A percentile compares a stretch with the other conserved stretches of the same genome.
Evolutionary conservation across 2,888 invertebrate species (phyloP).

Genomic region (Lasioglossum oenotherae): DNA sequence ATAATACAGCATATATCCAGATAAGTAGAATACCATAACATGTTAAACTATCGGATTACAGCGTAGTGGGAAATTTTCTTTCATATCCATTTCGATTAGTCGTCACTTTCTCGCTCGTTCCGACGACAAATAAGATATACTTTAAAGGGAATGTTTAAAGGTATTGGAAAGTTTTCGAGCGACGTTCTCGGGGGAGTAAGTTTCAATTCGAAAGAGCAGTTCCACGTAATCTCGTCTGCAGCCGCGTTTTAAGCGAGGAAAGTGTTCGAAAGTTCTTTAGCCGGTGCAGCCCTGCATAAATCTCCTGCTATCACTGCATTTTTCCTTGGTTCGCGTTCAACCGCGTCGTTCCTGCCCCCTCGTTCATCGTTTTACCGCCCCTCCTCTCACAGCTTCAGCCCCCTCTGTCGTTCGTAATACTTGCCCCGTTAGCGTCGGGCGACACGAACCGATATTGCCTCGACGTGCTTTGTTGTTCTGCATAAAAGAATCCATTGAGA

Average conservation of each 20-base stretch:
- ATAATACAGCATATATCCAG: too few species aligned
- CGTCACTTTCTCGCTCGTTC: neutral
- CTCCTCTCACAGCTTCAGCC: neutral
- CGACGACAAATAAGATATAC: neutral
- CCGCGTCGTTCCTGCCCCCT: slow-evolving; percentile 22
- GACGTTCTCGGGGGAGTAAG: neutral
- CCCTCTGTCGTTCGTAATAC: slow-evolving; percentile 36
- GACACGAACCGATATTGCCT: slow-evolving; percentile 56
- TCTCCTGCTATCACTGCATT: slow-evolving; percentile 67
- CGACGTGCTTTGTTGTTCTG: slow-evolving; percentile 56
- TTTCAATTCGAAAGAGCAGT: slow-evolving; percentile 53
- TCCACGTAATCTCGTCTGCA: slow-evolving; percentile 45
- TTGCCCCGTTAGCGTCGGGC: slow-evolving; percentile 42
- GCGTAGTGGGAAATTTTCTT: neutral
- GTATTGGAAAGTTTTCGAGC: slow-evolving; percentile 7
- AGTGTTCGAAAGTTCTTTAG: slow-evolving; percentile 62
- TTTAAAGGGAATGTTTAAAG: neutral
- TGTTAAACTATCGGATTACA: neutral
- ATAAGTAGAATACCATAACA: too few species aligned
- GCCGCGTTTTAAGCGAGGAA: slow-evolving; percentile 31
- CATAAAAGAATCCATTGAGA: slow-evolving; percentile 60
- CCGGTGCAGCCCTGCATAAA: slow-evolving; percentile 62
- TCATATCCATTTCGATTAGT: neutral
- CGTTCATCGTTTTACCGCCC: slow-evolving; percentile 24
- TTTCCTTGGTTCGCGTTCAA: slow-evolving; percentile 31